phyloP scores from a whole-genome alignment of 1,140 invertebrate species.

The Copidosoma floridanum region DNA sequence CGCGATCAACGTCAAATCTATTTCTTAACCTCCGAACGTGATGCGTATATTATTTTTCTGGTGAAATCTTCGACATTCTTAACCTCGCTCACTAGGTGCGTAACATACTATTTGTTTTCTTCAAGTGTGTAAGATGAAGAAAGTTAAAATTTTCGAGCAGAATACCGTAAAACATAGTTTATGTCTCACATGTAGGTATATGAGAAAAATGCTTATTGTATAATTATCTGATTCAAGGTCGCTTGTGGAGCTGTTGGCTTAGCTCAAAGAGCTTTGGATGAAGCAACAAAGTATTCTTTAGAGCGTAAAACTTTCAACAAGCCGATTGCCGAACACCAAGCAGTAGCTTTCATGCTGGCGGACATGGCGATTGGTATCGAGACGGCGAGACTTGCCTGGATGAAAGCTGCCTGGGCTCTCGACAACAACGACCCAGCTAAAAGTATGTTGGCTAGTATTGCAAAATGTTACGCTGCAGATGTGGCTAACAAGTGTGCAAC shows the following conservation, averaged over 20 bases:
- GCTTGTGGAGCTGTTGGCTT: slow-evolving; percentile 88
- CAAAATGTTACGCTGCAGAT: slow-evolving; percentile 90
- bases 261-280: slow-evolving; percentile 85
- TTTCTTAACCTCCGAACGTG: too few relatives aligned
- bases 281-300: slow-evolving; percentile 89
- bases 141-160: too few relatives aligned
- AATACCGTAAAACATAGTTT: too few relatives aligned
- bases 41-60: too few relatives aligned
- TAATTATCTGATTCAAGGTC: too few relatives aligned
- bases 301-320: slow-evolving; percentile 94
- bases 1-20: too few relatives aligned
- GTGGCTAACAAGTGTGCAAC: slow-evolving; percentile 93
- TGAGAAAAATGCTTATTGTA: too few relatives aligned
- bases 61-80: too few relatives aligned
- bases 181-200: too few relatives aligned
- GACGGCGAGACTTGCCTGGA: slow-evolving; percentile 80
- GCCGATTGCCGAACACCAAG: slow-evolving; percentile 84
- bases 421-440: slow-evolving; percentile 68
- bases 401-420: slow-evolving; percentile 84
- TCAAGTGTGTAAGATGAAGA: too few relatives aligned
- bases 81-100: too few relatives aligned
- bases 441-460: slow-evolving; percentile 67
- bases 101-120: too few relatives aligned
- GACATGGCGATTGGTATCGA: slow-evolving; percentile 96
- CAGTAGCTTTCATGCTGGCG: slow-evolving; percentile 90